A percentile compares a stretch with the other conserved stretches of the same genome.
Evolutionary conservation across 1,140 invertebrate species (phyloP).

Genomic region (Physella acuta): DNA sequence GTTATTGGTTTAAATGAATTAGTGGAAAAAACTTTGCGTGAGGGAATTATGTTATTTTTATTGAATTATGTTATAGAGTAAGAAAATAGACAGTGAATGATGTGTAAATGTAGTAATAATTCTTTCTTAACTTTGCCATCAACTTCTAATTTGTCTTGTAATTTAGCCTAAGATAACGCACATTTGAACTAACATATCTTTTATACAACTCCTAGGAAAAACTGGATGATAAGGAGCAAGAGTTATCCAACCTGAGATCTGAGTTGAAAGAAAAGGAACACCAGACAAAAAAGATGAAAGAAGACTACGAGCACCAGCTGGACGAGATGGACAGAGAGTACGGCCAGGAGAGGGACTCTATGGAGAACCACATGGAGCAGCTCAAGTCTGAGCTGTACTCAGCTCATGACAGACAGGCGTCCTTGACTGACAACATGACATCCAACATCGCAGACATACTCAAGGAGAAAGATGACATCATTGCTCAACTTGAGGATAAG

Average conservation of each 20-base stretch:
- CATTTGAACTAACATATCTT: too few species aligned
- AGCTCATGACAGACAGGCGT: slow-evolving; percentile 39
- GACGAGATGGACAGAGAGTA: slow-evolving; percentile 48
- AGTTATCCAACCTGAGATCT: slow-evolving; percentile 31
- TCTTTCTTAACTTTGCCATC: too few species aligned
- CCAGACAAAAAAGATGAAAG: slow-evolving; percentile 41
- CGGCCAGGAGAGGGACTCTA: slow-evolving; percentile 45
- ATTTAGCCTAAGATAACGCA: too few species aligned
- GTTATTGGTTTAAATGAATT: too few species aligned
- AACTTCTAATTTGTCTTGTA: too few species aligned
- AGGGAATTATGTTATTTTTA: too few species aligned
- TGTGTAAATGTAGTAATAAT: too few species aligned
- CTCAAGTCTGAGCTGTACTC: slow-evolving; percentile 42
- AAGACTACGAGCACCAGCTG: slow-evolving; percentile 42
- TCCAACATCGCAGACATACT: slow-evolving; percentile 48
- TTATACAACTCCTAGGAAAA: too few species aligned
- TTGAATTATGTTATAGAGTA: too few species aligned
- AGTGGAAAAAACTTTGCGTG: too few species aligned
- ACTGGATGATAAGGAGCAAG: slow-evolving; percentile 45
- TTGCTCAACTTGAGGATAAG: slow-evolving; percentile 54
- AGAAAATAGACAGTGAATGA: too few species aligned
- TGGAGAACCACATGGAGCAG: slow-evolving; percentile 50
- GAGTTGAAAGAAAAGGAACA: slow-evolving; percentile 47
- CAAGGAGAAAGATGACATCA: slow-evolving; percentile 50
- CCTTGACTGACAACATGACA: slow-evolving; percentile 43